Conservation (phyloP, 1,140 invertebrate species). For the Epicauta chinensis region DNA sequence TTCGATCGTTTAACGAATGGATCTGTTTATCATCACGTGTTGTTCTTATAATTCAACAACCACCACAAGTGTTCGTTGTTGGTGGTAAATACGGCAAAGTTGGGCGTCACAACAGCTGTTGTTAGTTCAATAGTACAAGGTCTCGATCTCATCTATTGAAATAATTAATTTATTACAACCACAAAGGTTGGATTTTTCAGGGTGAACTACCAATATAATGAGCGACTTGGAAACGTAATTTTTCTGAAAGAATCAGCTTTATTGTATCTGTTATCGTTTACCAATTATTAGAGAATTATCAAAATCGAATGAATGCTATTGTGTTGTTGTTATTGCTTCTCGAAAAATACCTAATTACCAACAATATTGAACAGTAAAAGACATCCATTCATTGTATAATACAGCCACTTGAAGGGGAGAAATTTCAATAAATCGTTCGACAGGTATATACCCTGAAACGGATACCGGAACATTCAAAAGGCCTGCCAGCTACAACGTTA, state of each 20-base stretch:
- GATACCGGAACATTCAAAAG: conserved; percentile 2
- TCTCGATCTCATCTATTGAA: conserved; percentile 26
- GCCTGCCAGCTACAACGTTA: neutral
- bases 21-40: too few relatives aligned
- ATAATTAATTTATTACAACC: conserved; percentile 30
- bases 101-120: conserved; percentile 22
- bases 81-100: neutral
- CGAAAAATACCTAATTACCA: neutral
- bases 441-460: neutral
- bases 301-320: conserved; percentile 5
- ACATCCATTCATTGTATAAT: neutral
- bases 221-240: too few relatives aligned
- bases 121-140: neutral
- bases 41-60: neutral
- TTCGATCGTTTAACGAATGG: too few relatives aligned
- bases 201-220: too few relatives aligned
- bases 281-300: conserved; percentile 5
- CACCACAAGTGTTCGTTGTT: conserved; percentile 12
- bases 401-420: neutral
- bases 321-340: conserved; percentile 2
- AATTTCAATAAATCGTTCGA: conserved; percentile 10
- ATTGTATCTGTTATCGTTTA: conserved; percentile 8
- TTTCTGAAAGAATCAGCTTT: neutral
- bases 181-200: too few relatives aligned
- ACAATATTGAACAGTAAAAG: too few relatives aligned